Evolutionary conservation across 2,797 vertebrate species (phyloP).

Genomic region (Cryptoprocta ferox): DNA sequence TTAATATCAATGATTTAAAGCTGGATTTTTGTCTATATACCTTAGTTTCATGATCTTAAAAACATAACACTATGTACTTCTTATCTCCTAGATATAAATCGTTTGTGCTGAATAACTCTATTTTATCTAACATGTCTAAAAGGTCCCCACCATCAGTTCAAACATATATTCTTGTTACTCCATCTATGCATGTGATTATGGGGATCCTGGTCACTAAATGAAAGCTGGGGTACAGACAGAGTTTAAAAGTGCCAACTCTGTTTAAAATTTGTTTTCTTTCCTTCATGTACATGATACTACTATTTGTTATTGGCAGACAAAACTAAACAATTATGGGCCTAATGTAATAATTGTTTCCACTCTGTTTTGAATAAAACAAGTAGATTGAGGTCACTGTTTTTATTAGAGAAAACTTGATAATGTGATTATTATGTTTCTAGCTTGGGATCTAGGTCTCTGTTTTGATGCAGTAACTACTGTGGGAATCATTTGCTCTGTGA

Average conservation of each 20-base stretch:
- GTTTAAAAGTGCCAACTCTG: neutral
- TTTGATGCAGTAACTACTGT: neutral
- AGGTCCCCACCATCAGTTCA: neutral
- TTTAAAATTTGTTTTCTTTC: slow-evolving; percentile 25
- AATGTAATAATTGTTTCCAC: neutral
- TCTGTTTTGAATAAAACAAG: slow-evolving; percentile 35
- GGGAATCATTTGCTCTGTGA: neutral
- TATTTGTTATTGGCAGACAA: slow-evolving; percentile 4
- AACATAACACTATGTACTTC: neutral
- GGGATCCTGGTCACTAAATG: neutral
- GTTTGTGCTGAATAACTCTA: neutral
- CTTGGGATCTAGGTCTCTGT: neutral
- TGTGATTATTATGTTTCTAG: neutral
- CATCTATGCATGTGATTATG: neutral
- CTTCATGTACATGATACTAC: neutral
- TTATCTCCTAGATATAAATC: neutral
- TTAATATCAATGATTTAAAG: neutral
- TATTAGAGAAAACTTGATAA: slow-evolving; percentile 48
- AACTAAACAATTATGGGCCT: neutral
- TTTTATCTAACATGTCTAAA: neutral
- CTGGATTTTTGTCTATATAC: neutral
- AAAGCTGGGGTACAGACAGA: neutral
- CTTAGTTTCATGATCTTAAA: neutral
- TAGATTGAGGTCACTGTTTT: slow-evolving; percentile 37
- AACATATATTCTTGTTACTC: neutral